These are phyloP conservation scores for Podarcis lilfordi DNA, from an alignment of 2,797 vertebrate species.

Conservation along the genomic window DNA sequence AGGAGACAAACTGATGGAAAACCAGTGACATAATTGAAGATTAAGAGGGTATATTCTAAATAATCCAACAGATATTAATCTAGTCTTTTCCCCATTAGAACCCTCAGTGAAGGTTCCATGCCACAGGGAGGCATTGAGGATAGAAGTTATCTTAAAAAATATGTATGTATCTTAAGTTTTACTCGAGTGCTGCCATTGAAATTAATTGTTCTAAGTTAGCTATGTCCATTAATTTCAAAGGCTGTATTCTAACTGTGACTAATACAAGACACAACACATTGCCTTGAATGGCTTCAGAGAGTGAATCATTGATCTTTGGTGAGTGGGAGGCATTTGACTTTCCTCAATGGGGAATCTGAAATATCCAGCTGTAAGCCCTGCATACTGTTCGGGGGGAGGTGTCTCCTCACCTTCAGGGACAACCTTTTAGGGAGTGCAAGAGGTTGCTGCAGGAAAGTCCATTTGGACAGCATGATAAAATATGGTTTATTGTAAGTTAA, in stretches of 20 bases:
- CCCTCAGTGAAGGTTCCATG: not conserved
- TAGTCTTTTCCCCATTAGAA: not conserved
- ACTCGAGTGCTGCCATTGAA: too few relatives aligned
- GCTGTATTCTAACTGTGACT: too few relatives aligned
- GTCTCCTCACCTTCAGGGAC: too few relatives aligned
- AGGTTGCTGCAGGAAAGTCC: not conserved
- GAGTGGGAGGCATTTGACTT: not conserved
- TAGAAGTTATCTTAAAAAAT: not conserved
- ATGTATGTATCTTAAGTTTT: too few relatives aligned
- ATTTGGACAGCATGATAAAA: not conserved
- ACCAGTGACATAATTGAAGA: not conserved
- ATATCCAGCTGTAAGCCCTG: not conserved
- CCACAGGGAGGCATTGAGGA: not conserved
- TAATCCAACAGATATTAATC: not conserved
- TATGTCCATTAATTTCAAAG: too few relatives aligned
- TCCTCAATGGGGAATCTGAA: not conserved
- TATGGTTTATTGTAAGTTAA: not conserved
- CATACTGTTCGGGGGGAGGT: not conserved
- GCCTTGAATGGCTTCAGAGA: too few relatives aligned
- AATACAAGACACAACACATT: too few relatives aligned
- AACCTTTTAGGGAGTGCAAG: not conserved
- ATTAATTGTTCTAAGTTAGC: too few relatives aligned
- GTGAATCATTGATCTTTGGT: not conserved
- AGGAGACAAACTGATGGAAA: not conserved
- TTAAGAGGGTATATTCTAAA: not conserved